Evolutionary conservation across 2,888 invertebrate genomes (phyloP).

Genomic region (Lucinisca nassula): DNA sequence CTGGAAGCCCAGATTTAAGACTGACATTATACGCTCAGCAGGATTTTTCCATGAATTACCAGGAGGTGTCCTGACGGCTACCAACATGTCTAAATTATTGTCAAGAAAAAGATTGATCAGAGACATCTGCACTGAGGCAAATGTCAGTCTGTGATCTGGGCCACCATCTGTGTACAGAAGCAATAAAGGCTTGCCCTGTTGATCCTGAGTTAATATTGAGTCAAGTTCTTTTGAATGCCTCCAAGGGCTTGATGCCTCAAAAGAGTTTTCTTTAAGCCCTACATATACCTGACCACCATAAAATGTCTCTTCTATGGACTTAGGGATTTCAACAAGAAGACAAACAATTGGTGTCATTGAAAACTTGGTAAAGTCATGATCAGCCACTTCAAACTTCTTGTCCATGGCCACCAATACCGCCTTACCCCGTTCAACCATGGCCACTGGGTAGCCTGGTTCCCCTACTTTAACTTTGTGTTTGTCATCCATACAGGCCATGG

Average conservation of each 20-base stretch:
- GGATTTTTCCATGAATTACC: no score
- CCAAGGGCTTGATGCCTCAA: background rate
- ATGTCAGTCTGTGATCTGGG: no score
- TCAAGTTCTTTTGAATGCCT: background rate
- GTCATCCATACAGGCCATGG: conserved; percentile 21
- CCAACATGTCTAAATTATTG: no score
- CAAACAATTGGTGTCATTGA: conserved; percentile 21
- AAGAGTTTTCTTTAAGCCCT: background rate
- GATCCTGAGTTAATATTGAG: background rate
- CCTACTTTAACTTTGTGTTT: conserved; percentile 31
- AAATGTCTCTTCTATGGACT: background rate
- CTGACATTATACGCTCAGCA: no score
- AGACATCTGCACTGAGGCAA: no score
- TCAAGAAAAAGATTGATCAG: no score
- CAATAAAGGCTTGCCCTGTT: no score
- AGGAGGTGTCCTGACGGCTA: no score
- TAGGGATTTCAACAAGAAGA: conserved; percentile 5
- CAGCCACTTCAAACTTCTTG: conserved; percentile 14
- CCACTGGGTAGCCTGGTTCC: conserved; percentile 28
- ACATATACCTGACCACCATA: background rate
- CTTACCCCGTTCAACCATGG: conserved; percentile 17
- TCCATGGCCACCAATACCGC: conserved; percentile 18
- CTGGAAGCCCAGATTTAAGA: no score
- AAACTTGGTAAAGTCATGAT: conserved; percentile 39
- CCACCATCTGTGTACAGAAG: no score